These are phyloP conservation scores for Pterois miles DNA, from an alignment of 2,797 vertebrate genomes.

Conservation along the genomic window DNA sequence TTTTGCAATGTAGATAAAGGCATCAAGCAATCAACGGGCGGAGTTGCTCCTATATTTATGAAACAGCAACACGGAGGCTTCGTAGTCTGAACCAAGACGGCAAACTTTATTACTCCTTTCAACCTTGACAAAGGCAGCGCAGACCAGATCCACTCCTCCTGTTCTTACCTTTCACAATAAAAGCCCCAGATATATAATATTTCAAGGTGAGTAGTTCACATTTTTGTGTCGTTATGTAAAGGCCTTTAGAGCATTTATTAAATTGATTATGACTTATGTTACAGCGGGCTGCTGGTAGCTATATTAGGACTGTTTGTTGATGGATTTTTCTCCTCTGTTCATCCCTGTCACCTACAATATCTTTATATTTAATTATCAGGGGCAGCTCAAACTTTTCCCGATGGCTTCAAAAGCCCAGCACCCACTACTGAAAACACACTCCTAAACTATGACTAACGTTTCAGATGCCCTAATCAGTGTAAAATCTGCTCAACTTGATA, in stretches of 20 bases:
- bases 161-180: no score
- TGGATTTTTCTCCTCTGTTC: background rate
- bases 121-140: no score
- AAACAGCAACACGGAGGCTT: no score
- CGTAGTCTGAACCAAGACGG: no score
- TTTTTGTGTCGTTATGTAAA: no score
- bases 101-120: no score
- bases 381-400: background rate
- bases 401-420: background rate
- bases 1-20: no score
- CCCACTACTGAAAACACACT: background rate
- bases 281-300: background rate
- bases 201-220: no score
- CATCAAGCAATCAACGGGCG: no score
- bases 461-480: background rate
- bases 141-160: no score
- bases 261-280: background rate
- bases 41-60: no score
- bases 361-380: background rate
- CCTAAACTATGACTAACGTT: background rate
- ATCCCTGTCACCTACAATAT: background rate
- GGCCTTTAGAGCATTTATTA: background rate
- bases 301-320: background rate
- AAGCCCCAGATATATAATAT: no score
- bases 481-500: background rate